Base-by-base conservation (phyloP, 2,113 vertebrate genomes). In the Myotis davidii region DNA sequence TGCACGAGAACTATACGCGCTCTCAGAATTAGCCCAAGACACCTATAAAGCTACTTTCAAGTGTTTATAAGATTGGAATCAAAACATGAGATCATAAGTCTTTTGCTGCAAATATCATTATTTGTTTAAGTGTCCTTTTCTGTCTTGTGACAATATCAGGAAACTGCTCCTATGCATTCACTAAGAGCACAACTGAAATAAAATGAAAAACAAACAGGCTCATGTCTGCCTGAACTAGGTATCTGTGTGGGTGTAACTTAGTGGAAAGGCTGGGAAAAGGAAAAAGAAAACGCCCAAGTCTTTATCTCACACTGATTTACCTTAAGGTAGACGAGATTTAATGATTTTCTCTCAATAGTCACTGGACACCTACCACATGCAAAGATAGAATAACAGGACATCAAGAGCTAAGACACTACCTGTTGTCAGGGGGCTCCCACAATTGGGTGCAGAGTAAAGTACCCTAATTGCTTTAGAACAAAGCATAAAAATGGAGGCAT, bases 1-100 rank as follows among this genome's bases (percentile, higher is more conserved):
- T 97, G 83, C 94, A 89, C 52, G 91, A 97, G 94, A 97, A 96
- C 88, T 96, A 88, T 94, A 96, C 7, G 25, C 70, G 93, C 67
- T 92, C 86, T 94, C 79, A 96, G 83, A 96, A 96, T 97, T 96
- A 96, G 65, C 92, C 93, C 76, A 87, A 92, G 94, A 97, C 29
- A 95, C 88, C 96, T 96, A 89, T 95, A 97, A 97, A 97, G 95
- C 88, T 89, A 83, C 84, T 96, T 97, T 87, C 83, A 95, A 96
- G 70, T 95, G 88, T 97, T 94, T 97, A 65, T 97, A 95, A 95
- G 76, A 89, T 94, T 97, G 90, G 67, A 96, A 91, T 96, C 45
- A 96, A 96, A 95, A 96, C 77, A 88, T 85, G 65, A 90, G 59
- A 70, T 97, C 92, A 87, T 83, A 87, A 61, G 11, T 67, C 94